Evolutionary conservation across 1,140 invertebrate species (phyloP).

Genomic region (Halesus radiatus): DNA sequence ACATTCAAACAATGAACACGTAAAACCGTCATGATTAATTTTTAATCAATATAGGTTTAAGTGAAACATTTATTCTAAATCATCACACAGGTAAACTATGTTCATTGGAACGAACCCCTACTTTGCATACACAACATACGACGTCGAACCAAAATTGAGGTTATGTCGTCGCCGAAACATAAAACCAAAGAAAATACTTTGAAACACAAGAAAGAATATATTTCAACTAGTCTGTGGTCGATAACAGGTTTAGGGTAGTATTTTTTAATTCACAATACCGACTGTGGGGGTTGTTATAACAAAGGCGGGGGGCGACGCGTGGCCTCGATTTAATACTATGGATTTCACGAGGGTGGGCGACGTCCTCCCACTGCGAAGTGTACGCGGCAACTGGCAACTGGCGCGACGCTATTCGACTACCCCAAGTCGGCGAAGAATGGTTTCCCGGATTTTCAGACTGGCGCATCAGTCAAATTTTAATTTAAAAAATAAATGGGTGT

Average conservation of each 20-base stretch:
- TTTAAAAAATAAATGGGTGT: too few relatives aligned
- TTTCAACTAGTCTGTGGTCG: too few relatives aligned
- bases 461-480: background rate
- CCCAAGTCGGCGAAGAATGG: background rate
- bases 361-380: constrained; percentile 10
- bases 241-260: constrained; percentile 60
- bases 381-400: constrained; percentile 27
- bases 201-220: too few relatives aligned
- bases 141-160: background rate
- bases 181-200: too few relatives aligned
- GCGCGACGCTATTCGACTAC: constrained; percentile 2
- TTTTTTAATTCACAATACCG: constrained; percentile 53
- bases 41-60: too few relatives aligned
- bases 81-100: too few relatives aligned
- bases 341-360: constrained; percentile 15
- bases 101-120: too few relatives aligned
- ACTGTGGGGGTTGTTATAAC: background rate
- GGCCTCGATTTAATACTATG: constrained; percentile 23
- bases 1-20: too few relatives aligned
- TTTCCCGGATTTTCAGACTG: background rate
- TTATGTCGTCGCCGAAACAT: background rate
- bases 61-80: too few relatives aligned
- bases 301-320: constrained; percentile 38
- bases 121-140: background rate
- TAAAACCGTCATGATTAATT: too few relatives aligned